Conservation (phyloP, 2,797 vertebrate genomes). For the Carcharodon carcharias region DNA sequence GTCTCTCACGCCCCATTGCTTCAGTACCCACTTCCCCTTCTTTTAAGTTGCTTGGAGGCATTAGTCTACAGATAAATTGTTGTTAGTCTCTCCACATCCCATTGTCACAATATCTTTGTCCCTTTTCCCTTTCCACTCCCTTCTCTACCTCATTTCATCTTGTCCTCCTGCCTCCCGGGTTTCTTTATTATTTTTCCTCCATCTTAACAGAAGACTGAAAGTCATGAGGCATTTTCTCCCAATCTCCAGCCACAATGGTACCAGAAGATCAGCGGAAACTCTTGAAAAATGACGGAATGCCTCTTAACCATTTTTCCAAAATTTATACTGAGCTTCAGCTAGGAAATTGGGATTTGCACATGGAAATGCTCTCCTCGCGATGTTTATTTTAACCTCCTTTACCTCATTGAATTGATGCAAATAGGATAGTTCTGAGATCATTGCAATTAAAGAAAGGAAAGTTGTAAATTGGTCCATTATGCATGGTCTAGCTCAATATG, state of each 20-base stretch:
- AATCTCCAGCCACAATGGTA: neutral
- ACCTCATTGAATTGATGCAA: neutral
- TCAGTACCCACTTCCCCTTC: neutral
- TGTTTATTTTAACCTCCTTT: neutral
- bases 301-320: neutral
- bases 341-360: neutral
- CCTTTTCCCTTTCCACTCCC: neutral
- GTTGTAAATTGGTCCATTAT: neutral
- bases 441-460: neutral
- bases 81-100: neutral
- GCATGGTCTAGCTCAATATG: neutral
- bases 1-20: neutral
- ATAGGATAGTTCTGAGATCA: neutral
- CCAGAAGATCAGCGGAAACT: neutral
- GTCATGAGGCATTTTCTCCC: neutral
- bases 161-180: too few species aligned
- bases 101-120: neutral
- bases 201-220: neutral
- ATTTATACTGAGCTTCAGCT: neutral
- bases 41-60: neutral
- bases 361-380: neutral
- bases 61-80: neutral
- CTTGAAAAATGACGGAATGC: neutral
- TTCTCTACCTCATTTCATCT: neutral
- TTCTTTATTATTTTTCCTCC: neutral